Evolutionary conservation across 2,888 invertebrate species (phyloP).

Genomic region (Pseudococcus viburni): DNA sequence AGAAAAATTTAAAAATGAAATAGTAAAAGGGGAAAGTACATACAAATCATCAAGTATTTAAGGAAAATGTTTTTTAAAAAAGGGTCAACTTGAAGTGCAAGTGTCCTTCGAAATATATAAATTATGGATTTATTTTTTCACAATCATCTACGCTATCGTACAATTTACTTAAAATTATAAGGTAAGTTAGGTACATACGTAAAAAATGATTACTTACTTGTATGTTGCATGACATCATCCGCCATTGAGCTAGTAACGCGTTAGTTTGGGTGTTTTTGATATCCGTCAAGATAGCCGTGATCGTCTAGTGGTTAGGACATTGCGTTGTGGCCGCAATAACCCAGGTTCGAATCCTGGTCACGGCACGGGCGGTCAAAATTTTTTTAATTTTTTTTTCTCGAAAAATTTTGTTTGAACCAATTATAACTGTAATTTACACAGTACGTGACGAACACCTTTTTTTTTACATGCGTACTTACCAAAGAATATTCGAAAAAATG

Average conservation of each 20-base stretch:
- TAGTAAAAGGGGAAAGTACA: too few species aligned
- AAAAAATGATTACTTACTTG: too few species aligned
- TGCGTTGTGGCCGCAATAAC: slow-evolving; percentile 85
- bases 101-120: too few species aligned
- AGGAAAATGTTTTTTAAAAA: too few species aligned
- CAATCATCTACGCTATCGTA: too few species aligned
- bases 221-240: background rate
- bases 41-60: too few species aligned
- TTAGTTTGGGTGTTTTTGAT: background rate
- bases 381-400: slow-evolving; percentile 24
- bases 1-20: too few species aligned
- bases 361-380: slow-evolving; percentile 72
- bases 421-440: background rate
- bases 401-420: background rate
- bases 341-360: slow-evolving; percentile 84
- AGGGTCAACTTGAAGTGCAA: too few species aligned
- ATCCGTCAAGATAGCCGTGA: slow-evolving; percentile 74
- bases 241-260: background rate
- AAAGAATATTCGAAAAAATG: background rate
- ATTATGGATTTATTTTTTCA: too few species aligned
- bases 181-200: too few species aligned
- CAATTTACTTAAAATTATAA: too few species aligned
- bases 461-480: background rate
- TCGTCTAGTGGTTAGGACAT: slow-evolving; percentile 84
- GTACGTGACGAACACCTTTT: background rate